Evolutionary conservation across 37 sponge, comb jelly and placozoan genomes (phyloP), one percentile per base, ranked within the genome.

Genomic region (Chondrilla cf. caribensis): DNA sequence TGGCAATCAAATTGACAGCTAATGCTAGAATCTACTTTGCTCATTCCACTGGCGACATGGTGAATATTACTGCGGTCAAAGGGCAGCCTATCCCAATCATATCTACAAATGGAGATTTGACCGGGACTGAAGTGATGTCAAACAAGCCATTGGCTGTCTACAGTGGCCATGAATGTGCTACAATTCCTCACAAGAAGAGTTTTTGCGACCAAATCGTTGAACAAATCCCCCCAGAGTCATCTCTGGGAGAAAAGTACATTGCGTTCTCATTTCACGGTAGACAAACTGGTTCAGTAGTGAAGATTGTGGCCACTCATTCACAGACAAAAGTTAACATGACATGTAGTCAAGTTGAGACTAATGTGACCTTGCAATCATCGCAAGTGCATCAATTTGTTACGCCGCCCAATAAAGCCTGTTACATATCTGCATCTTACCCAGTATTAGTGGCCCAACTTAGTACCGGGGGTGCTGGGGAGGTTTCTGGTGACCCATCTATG

Each of bases 81-180:
- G 64, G 29, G 15, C 25, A 62, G 7, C 29, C 25, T 7, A 62
- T n/a, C 7, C 29, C 29, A 62, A 28, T 29, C 29, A 6, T 62
- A 28, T 29, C 64, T 29, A 7, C 8, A 15, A n/a, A 62, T 7
- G 64, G 29, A 33, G 71, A 70, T 38, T 8, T 70, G 6, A 38
- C 71, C 32, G 71, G 71, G 8, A 31, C 39, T 17, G 39, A 31
- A 18, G 18, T 70, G 5, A 31, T 70, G 6, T 11, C 71, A 5
- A 70, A 32, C 71, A 70, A 37, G 8, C 71, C 71, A 38, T 18
- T 70, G 19, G 71, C 71, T 37, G 71, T 70, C 21, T 37, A 29
- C 28, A 37, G 38, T 70, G 71, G 71, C 7, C 71, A 70, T 70
- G 71, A 70, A 36, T 70, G 71, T 36, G 39, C 39, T 29, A 36